Evolutionary conservation across 2,113 vertebrate genomes (phyloP).

Genomic region (Mesocricetus auratus): DNA sequence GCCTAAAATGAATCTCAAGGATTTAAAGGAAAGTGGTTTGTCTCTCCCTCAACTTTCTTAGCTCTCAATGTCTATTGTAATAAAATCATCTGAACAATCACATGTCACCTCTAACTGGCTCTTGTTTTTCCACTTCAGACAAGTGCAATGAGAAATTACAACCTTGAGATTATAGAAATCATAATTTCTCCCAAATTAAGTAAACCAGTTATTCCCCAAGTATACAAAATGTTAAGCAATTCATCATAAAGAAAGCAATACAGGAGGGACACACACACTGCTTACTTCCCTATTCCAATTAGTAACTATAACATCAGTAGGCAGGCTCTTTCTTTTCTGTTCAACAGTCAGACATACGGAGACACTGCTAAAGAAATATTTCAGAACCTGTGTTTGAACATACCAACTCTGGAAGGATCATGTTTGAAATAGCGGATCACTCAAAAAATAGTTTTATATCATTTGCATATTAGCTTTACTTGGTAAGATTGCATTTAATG

Average conservation of each 20-base stretch:
- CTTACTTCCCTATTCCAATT: not conserved
- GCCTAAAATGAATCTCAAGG: constrained; percentile 29
- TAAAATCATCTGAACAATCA: not conserved
- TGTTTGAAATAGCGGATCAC: constrained; percentile 2
- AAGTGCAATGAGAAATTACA: constrained; percentile 17
- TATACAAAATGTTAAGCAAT: constrained; percentile 13
- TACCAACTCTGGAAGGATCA: not conserved
- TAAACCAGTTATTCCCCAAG: not conserved
- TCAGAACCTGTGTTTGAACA: constrained; percentile 40
- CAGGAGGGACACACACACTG: not conserved
- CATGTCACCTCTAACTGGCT: constrained; percentile 2
- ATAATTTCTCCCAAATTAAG: not conserved
- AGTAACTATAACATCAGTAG: not conserved
- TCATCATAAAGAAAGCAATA: constrained; percentile 44
- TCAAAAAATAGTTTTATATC: not conserved
- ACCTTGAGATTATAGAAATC: not conserved
- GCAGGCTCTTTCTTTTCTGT: not conserved
- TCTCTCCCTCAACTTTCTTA: not conserved
- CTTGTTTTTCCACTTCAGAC: constrained; percentile 22
- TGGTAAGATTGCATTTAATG: not conserved
- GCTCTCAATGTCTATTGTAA: constrained; percentile 21
- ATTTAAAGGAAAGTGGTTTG: constrained; percentile 28
- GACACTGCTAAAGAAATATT: not conserved
- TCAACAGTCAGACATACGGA: not conserved
- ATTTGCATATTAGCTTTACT: not conserved